Evolutionary conservation across 2,888 invertebrate genomes (phyloP), one percentile per base, ranked within the genome.

Genomic region (Yponomeuta evonymella): DNA sequence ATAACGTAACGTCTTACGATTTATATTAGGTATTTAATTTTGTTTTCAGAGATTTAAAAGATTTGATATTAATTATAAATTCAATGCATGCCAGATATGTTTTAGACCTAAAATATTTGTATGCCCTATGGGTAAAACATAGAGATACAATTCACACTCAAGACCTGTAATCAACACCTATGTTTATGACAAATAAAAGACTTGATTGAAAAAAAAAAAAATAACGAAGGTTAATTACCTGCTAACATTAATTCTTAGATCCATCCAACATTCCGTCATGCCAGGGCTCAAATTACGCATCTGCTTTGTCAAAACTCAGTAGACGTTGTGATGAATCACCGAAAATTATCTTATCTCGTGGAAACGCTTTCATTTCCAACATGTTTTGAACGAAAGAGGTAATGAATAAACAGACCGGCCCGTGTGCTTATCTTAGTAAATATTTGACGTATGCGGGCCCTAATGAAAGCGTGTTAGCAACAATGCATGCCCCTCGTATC

Each of bases 371-470:
- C 70, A 23, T 70, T 70, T 70, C 51, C 70, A 70, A 70, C 70
- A 70, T 66, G 36, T 70, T 70, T 67, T 33, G 67, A 70, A 30
- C 74, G 78, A 79, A 79, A 75, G 78, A 76, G 76, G 78, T 82
- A 79, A 81, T 80, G 82, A 82, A 76, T 81, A 79, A 77, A 79
- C 76, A 76, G 72, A 72, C 74, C 68, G 62, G 69, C 70, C 58
- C 48, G 43, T 15, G 72, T 74, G 75, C 79, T 85, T 86, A 87
- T 86, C 85, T 80, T 74, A 72, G 83, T 84, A 86, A 87, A 87
- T 86, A 88, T 87, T 87, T 84, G 81, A 83, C 82, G 77, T 79
- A 84, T 82, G 83, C 84, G 83, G 83, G 83, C 75, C 77, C 78
- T 85, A 85, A 86, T 87, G 83, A 85, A 83, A 81, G 77, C 80